phyloP scores from a whole-genome alignment of 2,888 invertebrate genomes.

The Podabrus alpinus region DNA sequence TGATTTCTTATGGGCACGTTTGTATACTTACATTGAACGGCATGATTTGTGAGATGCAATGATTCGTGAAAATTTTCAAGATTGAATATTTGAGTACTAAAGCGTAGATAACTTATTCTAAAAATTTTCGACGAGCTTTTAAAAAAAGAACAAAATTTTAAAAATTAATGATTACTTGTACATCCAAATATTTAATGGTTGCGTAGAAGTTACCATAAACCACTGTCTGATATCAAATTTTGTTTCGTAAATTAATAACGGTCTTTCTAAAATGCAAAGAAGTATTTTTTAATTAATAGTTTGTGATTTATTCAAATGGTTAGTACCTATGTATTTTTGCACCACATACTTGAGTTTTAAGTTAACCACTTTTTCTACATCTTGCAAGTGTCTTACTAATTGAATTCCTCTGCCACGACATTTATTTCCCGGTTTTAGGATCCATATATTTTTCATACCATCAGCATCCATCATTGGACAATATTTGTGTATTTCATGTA shows the following conservation, averaged over 20 bases:
- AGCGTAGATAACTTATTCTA: conserved; percentile 88
- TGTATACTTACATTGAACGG: conserved; percentile 87
- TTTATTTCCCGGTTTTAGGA: conserved; percentile 89
- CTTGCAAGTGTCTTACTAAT: conserved; percentile 82
- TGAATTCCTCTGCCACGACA: conserved; percentile 90
- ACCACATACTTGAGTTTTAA: conserved; percentile 84
- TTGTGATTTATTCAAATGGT: neutral
- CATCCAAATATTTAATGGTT: conserved; percentile 90
- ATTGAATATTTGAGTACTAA: conserved; percentile 88
- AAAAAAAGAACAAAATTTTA: neutral
- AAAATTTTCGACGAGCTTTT: neutral
- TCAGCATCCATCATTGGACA: conserved; percentile 87
- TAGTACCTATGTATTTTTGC: conserved; percentile 91
- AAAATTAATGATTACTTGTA: conserved; percentile 68
- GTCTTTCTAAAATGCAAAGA: conserved; percentile 68
- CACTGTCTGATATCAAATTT: conserved; percentile 96
- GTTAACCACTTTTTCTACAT: conserved; percentile 74
- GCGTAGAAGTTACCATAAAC: conserved; percentile 90
- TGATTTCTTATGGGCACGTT: conserved; percentile 71
- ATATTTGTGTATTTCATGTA: conserved; percentile 69
- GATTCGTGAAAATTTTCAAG: conserved; percentile 89
- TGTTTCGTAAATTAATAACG: conserved; percentile 84
- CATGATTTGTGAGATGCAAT: conserved; percentile 91
- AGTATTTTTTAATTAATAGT: neutral
- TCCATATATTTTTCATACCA: conserved; percentile 90